A percentile compares a stretch with the other conserved stretches of the same genome.
phyloP scores from a whole-genome alignment of 1,140 invertebrate genomes.

The Drosophila takahashii region DNA sequence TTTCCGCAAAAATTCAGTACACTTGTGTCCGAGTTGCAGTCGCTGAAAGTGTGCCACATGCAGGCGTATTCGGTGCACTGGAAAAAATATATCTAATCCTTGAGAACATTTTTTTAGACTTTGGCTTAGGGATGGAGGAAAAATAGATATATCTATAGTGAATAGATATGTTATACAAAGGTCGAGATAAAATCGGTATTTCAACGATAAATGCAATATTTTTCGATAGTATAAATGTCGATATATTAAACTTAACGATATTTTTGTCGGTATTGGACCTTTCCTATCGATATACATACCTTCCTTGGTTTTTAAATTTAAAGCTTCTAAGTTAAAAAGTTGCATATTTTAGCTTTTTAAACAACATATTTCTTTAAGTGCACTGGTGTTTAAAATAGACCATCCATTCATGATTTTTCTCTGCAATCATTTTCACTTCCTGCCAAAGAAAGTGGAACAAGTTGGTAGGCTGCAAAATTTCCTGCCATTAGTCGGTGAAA shows the following conservation, averaged over 20 bases:
- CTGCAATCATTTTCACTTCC: constrained; percentile 6
- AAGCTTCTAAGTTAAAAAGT: no score
- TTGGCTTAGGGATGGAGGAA: no score
- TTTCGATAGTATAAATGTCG: background rate
- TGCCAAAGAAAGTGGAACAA: background rate
- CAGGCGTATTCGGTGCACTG: background rate
- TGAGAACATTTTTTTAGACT: no score
- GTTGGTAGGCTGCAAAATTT: constrained; percentile 34
- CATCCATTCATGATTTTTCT: constrained; percentile 3
- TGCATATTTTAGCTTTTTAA: background rate
- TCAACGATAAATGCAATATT: no score
- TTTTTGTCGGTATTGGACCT: no score
- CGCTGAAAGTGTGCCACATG: constrained; percentile 29
- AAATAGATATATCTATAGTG: no score
- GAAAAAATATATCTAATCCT: background rate
- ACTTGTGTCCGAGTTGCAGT: constrained; percentile 7
- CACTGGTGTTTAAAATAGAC: background rate
- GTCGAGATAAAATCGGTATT: no score
- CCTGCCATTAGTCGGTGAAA: constrained; percentile 52
- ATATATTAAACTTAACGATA: no score
- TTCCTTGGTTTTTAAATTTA: no score
- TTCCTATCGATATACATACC: no score
- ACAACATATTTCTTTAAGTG: background rate
- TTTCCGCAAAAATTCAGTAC: constrained; percentile 7
- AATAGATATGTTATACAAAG: no score